Percentiles rank a stretch among this genome's conserved stretches.
Evolutionary conservation across 2,113 vertebrate species (phyloP).

Genomic region (Gallinago media): DNA sequence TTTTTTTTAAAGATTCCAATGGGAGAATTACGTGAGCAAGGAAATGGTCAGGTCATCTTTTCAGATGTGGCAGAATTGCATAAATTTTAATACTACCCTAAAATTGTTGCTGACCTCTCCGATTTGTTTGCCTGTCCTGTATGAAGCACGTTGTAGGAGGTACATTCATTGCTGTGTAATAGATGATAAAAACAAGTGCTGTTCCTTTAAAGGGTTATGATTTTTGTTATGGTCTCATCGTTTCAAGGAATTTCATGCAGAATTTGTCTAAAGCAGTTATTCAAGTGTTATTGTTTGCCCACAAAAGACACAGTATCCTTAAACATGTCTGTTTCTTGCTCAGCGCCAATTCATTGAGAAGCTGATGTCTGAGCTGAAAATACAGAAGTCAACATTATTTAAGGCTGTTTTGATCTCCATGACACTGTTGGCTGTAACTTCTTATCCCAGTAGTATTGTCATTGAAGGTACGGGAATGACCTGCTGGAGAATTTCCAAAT

Average conservation of each 20-base stretch:
- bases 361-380: conserved; percentile 25
- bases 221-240: background rate
- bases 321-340: background rate
- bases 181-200: background rate
- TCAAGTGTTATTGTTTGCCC: background rate
- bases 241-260: background rate
- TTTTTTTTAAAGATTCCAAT: background rate
- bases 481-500: conserved; percentile 65
- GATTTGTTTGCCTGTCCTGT: background rate
- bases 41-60: background rate
- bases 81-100: background rate
- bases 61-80: background rate
- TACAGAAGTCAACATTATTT: conserved; percentile 43
- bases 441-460: conserved; percentile 56
- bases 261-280: background rate
- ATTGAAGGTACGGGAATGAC: conserved; percentile 17
- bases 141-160: background rate
- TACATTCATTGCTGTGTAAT: background rate
- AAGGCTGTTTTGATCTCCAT: conserved; percentile 54
- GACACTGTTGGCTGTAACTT: conserved; percentile 48
- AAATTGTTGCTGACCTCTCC: background rate
- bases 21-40: background rate
- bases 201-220: background rate
- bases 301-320: background rate
- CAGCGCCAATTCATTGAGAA: background rate